Evolutionary conservation across 2,888 invertebrate genomes (phyloP), one percentile per base, ranked within the genome.

Genomic region (Nymphalis urticae): DNA sequence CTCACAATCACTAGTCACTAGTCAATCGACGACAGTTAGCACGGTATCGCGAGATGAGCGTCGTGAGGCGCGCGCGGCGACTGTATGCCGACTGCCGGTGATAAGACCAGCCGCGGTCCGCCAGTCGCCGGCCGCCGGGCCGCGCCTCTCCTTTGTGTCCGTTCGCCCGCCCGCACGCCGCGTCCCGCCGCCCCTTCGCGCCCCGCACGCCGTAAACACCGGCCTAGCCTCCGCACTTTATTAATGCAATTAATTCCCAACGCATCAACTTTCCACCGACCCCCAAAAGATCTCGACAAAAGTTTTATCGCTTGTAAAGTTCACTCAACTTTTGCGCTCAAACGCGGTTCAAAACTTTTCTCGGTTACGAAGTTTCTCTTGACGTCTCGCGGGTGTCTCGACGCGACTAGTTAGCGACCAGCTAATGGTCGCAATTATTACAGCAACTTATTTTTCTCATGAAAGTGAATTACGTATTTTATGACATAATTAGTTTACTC

Each of bases 91-190:
- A 82, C 47, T 80, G 85, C 82, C 82, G 85, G 87, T 89, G 90
- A 89, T 89, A 89, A 89, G 85, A 86, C 87, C 85, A 83, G 86
- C 83, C 84, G 86, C 84, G 85, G 86, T 80, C 79, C 84, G 84
- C 83, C 83, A 82, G 79, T 83, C 85, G 86, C 85, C 89, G 88
- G 86, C 85, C 88, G 88, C 66, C 56, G 62, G 64, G 88, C 90
- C 87, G 88, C 87, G 86, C 86, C 88, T 86, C 90, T 88, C 90
- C 90, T 91, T 90, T 91, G 90, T 93, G 80, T 79, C 82, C 79
- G 80, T 79, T 77, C 82, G 73, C 42, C 74, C 80, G 80, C 82
- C 82, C 80, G 79, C 82, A 81, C 79, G 80, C 81, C 84, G 79
- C 79, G 80, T 80, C 77, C 82, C 84, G 78, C 80, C 74, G 75